Percentiles rank a stretch among this genome's conserved stretches.
Conservation (phyloP, 30 jellyfish, hydroid and myxozoan genomes). For the Aurelia sp. region DNA sequence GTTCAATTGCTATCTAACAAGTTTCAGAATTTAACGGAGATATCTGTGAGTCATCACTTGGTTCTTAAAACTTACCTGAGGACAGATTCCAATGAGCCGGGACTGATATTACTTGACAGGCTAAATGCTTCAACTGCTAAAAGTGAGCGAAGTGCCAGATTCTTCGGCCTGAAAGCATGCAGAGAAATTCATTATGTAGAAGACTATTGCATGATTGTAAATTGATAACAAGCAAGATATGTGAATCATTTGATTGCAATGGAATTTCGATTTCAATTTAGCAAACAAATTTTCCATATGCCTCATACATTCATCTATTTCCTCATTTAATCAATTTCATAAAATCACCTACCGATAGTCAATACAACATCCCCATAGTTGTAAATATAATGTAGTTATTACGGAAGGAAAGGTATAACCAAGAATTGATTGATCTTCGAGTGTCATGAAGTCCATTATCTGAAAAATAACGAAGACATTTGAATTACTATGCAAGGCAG, state of each 20-base stretch:
- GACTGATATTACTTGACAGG: slow-evolving; percentile 87
- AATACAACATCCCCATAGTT: slow-evolving; percentile 88
- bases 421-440: slow-evolving; percentile 75
- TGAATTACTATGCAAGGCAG: too few relatives aligned
- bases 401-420: slow-evolving; percentile 86
- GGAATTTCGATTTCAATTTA: too few relatives aligned
- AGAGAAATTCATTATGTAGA: not conserved
- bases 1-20: too few relatives aligned
- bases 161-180: slow-evolving; percentile 66
- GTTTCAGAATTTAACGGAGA: too few relatives aligned
- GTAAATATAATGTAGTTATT: slow-evolving; percentile 77
- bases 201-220: not conserved
- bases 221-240: not conserved
- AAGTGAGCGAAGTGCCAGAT: slow-evolving; percentile 73
- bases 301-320: too few relatives aligned
- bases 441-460: slow-evolving; percentile 86
- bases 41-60: too few relatives aligned
- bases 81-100: slow-evolving; percentile 90
- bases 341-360: slow-evolving; percentile 80
- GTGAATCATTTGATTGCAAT: not conserved
- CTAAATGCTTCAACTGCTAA: slow-evolving; percentile 83
- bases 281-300: too few relatives aligned
- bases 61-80: slow-evolving; percentile 61
- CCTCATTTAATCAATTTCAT: too few relatives aligned
- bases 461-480: slow-evolving; percentile 6